phyloP scores from a whole-genome alignment of 2,888 invertebrate genomes.

The Rambutsinella grinnellia region DNA sequence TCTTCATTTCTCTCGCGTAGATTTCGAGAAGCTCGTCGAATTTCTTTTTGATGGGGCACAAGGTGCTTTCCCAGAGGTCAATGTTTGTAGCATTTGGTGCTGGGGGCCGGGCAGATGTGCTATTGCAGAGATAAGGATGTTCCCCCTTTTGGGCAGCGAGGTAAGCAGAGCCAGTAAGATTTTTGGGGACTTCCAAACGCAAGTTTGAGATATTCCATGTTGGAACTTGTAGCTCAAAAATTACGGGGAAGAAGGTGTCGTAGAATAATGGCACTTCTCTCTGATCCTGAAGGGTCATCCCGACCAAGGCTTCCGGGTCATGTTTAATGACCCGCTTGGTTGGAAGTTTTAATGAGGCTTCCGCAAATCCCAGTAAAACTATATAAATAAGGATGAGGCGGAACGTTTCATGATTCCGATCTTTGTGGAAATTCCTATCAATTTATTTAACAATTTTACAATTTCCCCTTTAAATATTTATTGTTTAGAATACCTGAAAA shows the following conservation, averaged over 20 bases:
- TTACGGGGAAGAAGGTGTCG: slow-evolving; percentile 51
- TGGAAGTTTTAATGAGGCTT: too few species aligned
- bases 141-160: not conserved
- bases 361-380: too few species aligned
- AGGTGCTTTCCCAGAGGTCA: slow-evolving; percentile 31
- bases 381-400: too few species aligned
- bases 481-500: too few species aligned
- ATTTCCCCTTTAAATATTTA: too few species aligned
- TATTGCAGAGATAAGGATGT: not conserved
- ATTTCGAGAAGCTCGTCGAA: slow-evolving; percentile 25
- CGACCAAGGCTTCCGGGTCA: not conserved
- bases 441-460: too few species aligned
- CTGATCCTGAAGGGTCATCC: slow-evolving; percentile 1
- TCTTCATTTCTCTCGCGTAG: slow-evolving; percentile 27
- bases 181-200: slow-evolving; percentile 23
- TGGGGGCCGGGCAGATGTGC: not conserved
- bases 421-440: not conserved
- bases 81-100: slow-evolving; percentile 6
- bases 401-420: not conserved
- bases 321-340: not conserved
- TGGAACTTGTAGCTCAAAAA: slow-evolving; percentile 53
- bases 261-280: slow-evolving; percentile 27
- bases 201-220: slow-evolving; percentile 32
- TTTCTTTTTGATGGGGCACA: slow-evolving; percentile 34
- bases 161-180: not conserved